A percentile compares a stretch with the other conserved stretches of the same genome.
Evolutionary conservation across 2,888 invertebrate genomes (phyloP).

Genomic region (Cheilosia soror): DNA sequence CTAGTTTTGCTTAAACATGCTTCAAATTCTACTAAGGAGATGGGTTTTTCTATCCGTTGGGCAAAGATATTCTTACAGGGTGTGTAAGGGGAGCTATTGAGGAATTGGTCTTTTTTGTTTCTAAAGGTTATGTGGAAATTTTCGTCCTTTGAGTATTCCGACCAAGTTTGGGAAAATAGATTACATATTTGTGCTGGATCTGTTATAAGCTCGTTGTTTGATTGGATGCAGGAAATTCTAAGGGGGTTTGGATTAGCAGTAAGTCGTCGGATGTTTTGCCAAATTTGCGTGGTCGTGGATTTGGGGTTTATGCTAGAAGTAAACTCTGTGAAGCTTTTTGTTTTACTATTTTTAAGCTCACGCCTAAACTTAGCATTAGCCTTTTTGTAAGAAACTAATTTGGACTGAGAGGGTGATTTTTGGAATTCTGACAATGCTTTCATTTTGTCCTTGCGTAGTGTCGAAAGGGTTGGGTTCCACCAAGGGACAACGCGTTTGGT

Average conservation of each 20-base stretch:
- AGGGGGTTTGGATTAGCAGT: conserved; percentile 24
- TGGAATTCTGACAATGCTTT: conserved; percentile 23
- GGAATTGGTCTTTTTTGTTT: no score
- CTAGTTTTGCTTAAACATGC: no score
- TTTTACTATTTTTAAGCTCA: conserved; percentile 13
- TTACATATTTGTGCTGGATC: no score
- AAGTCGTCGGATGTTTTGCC: conserved; percentile 36
- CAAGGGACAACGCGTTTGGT: no score
- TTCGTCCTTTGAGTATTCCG: no score
- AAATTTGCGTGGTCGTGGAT: conserved; percentile 12
- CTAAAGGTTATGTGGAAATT: no score
- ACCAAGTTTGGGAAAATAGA: no score
- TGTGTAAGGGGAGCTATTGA: no score
- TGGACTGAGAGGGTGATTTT: conserved; percentile 18
- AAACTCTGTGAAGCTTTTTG: conserved; percentile 28
- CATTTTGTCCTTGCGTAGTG: conserved; percentile 29
- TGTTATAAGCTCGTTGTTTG: neutral
- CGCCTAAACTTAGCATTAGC: conserved; percentile 16
- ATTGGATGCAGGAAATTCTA: neutral
- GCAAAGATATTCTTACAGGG: no score
- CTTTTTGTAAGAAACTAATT: conserved; percentile 10
- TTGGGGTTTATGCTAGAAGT: conserved; percentile 26
- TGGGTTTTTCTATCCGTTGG: no score
- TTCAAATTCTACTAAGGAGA: no score
- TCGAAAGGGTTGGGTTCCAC: no score